Evolutionary conservation across 2,797 vertebrate species (phyloP).

Genomic region (Poeciliopsis presidionis): DNA sequence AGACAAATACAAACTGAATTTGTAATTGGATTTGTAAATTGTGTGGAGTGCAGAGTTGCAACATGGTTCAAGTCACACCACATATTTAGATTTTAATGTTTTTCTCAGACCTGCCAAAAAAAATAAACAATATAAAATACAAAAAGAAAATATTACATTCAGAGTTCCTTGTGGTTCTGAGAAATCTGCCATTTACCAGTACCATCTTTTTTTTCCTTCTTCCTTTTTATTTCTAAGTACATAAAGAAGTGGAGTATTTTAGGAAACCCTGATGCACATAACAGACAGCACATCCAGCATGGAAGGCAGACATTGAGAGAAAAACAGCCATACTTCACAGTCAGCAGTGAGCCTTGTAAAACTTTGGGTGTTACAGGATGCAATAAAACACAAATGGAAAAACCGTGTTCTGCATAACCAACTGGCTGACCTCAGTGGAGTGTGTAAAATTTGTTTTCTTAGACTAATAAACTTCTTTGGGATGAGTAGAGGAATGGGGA

Average conservation of each 20-base stretch:
- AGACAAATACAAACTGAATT: constrained; percentile 20
- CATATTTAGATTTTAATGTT: constrained; percentile 11
- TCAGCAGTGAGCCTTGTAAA: constrained; percentile 46
- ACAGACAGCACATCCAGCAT: constrained; percentile 58
- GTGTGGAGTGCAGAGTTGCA: background rate
- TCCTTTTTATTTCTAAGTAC: constrained; percentile 9
- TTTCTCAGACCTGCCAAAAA: constrained; percentile 15
- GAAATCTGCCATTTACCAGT: background rate
- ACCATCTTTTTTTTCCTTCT: background rate
- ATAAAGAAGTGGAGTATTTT: constrained; percentile 40
- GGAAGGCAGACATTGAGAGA: constrained; percentile 53
- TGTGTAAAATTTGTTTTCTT: constrained; percentile 14
- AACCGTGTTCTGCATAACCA: constrained; percentile 12
- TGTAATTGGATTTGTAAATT: constrained; percentile 19
- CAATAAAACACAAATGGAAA: constrained; percentile 49
- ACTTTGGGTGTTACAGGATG: constrained; percentile 44
- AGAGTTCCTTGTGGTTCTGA: constrained; percentile 9
- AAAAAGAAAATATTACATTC: constrained; percentile 15
- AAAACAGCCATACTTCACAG: constrained; percentile 52
- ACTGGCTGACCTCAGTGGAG: constrained; percentile 36
- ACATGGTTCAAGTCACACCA: constrained; percentile 16
- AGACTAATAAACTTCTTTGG: constrained; percentile 10
- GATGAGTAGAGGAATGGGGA: background rate
- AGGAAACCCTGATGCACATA: constrained; percentile 65
- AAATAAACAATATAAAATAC: constrained; percentile 8